Evolutionary conservation across 2,113 vertebrate species (phyloP).

Genomic region (Tretioscincus oriximinensis): DNA sequence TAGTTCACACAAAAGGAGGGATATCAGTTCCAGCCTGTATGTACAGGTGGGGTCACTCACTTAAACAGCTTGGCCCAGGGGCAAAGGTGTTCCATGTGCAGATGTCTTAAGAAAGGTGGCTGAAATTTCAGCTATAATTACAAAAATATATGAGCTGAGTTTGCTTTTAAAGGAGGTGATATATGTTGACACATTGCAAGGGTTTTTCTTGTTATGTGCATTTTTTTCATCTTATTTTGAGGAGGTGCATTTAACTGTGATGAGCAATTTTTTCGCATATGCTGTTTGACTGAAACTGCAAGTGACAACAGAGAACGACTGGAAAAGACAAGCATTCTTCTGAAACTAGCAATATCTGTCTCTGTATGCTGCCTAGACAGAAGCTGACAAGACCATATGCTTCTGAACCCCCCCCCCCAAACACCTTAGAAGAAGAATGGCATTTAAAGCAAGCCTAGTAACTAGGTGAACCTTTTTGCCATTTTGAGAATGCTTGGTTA

Average conservation of each 20-base stretch:
- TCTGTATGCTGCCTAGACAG: not conserved
- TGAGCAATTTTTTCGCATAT: not conserved
- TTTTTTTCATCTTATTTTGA: not conserved
- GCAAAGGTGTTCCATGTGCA: too few relatives aligned
- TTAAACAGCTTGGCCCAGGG: too few relatives aligned
- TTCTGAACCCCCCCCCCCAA: not conserved
- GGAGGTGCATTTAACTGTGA: not conserved
- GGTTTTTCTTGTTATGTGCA: not conserved
- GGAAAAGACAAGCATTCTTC: not conserved
- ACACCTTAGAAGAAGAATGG: not conserved
- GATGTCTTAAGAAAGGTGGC: too few relatives aligned
- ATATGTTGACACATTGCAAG: not conserved
- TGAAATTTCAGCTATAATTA: too few relatives aligned
- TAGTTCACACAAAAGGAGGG: too few relatives aligned
- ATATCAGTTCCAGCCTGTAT: too few relatives aligned
- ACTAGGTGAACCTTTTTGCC: not conserved
- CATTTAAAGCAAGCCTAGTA: not conserved
- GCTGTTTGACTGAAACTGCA: not conserved
- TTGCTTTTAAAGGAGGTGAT: not conserved
- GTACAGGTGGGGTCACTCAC: too few relatives aligned
- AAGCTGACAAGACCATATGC: not conserved
- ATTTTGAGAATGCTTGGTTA: too few relatives aligned
- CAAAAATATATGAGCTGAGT: not conserved
- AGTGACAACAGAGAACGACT: not conserved
- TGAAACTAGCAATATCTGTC: not conserved